Base-by-base conservation (phyloP, 1,140 invertebrate genomes). In the Mya arenaria region DNA sequence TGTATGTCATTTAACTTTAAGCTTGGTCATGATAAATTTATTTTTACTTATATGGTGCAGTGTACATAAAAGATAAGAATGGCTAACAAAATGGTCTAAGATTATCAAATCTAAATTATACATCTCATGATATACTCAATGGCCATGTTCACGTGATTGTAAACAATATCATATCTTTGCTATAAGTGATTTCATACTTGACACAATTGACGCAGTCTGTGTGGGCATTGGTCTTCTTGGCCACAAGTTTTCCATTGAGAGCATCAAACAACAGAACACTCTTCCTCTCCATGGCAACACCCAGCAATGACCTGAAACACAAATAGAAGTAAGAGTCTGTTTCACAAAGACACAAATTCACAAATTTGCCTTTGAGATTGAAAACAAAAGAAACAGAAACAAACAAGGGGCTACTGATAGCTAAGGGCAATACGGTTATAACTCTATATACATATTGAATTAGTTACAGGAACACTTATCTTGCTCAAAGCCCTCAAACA, bases 131-230 rank as follows among this genome's bases (percentile, higher is more conserved):
- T n/a, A n/a, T n/a, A n/a, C n/a, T n/a, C n/a, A n/a, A n/a, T n/a
- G n/a, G n/a, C n/a, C n/a, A n/a, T n/a, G n/a, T n/a, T n/a, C n/a
- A n/a, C n/a, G n/a, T n/a, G n/a, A n/a, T n/a, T n/a, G n/a, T n/a
- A n/a, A n/a, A n/a, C n/a, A n/a, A n/a, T n/a, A n/a, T n/a, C n/a
- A n/a, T n/a, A n/a, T n/a, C n/a, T n/a, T n/a, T n/a, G n/a, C n/a
- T n/a, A n/a, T n/a, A n/a, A n/a, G n/a, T n/a, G n/a, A 15, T 6
- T 52, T 62, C 77, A 82, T 85, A 92, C 92, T 89, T 92, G n/a
- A 98, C 96, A 94, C 97, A 98, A 92, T 98, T 98, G 0, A 98
- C 97, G 94, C 97, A 98, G 91, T 97, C 97, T 34, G 94, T 94
- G 91, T 99, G 98, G 37, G 97, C 97, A 91, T 97, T 95, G 86